Conservation (phyloP, 92 coral and sea anemone genomes). For the Meandrina meandrites region DNA sequence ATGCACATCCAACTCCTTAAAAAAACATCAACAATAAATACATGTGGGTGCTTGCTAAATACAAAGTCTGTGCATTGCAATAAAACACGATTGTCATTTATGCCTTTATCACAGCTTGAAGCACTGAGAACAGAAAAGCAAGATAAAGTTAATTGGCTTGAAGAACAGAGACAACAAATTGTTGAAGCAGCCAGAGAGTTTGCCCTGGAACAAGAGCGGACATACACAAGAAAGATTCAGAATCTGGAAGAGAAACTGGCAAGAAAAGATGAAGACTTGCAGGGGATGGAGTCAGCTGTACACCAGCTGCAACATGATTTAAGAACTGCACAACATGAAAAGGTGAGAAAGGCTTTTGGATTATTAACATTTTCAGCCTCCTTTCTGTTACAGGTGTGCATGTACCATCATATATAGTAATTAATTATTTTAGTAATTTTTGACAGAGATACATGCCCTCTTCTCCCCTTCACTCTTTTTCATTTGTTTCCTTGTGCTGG, state of each 20-base stretch:
- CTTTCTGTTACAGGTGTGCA: too few species aligned
- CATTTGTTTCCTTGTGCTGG: too few species aligned
- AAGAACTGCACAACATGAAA: slow-evolving; percentile 36
- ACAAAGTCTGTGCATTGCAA: too few species aligned
- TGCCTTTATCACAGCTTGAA: slow-evolving; percentile 51
- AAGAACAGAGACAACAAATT: slow-evolving; percentile 69
- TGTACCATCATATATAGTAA: too few species aligned
- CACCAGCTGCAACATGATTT: slow-evolving; percentile 48
- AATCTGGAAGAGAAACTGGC: slow-evolving; percentile 47
- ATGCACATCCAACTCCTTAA: too few species aligned
- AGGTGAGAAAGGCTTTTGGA: slow-evolving; percentile 6
- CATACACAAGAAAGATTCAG: slow-evolving; percentile 44
- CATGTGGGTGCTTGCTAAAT: too few species aligned
- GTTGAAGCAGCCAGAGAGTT: slow-evolving; percentile 82
- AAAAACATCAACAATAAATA: too few species aligned
- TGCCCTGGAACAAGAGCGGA: slow-evolving; percentile 75
- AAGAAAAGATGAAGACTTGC: slow-evolving; percentile 67
- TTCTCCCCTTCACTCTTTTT: too few species aligned
- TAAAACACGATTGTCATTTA: not conserved
- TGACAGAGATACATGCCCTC: too few species aligned
- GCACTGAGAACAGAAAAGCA: slow-evolving; percentile 55
- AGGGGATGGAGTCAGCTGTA: slow-evolving; percentile 41
- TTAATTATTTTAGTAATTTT: too few species aligned
- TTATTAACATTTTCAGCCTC: too few species aligned
- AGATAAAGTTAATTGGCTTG: slow-evolving; percentile 58